Evolutionary conservation across 2,113 vertebrate species (phyloP).

Genomic region (Nematolebias whitei): DNA sequence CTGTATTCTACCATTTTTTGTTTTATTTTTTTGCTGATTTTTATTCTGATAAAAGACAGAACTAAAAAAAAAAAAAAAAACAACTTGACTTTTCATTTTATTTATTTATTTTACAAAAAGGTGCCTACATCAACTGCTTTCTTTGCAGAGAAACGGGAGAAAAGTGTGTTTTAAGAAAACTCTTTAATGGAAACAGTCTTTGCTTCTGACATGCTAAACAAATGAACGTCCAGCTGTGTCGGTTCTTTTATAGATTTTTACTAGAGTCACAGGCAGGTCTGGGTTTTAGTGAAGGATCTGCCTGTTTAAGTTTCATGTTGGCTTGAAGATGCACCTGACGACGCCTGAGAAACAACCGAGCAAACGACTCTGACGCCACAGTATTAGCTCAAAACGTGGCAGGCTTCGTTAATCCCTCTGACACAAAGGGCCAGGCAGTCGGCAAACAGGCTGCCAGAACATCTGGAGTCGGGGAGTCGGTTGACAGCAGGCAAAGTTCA

Average conservation of each 20-base stretch:
- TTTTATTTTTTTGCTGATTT: constrained; percentile 28
- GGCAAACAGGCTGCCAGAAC: constrained; percentile 65
- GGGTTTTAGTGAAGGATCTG: not conserved
- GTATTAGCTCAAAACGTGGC: constrained; percentile 37
- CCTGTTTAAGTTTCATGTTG: not conserved
- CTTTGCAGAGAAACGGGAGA: constrained; percentile 11
- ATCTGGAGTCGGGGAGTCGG: constrained; percentile 72
- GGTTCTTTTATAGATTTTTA: not conserved
- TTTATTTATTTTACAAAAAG: not conserved
- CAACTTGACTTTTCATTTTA: constrained; percentile 25
- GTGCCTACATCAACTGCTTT: constrained; percentile 5
- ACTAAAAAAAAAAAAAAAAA: constrained; percentile 10
- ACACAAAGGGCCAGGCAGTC: constrained; percentile 49
- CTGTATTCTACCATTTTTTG: constrained; percentile 21
- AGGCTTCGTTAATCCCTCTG: constrained; percentile 64
- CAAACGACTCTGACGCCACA: constrained; percentile 26
- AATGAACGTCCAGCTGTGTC: constrained; percentile 16
- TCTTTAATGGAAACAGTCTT: not conserved
- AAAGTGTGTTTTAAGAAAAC: constrained; percentile 15
- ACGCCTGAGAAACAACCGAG: constrained; percentile 22
- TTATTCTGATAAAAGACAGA: constrained; percentile 22
- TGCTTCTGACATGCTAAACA: constrained; percentile 11
- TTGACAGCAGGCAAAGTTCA: constrained; percentile 62
- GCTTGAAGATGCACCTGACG: constrained; percentile 32
- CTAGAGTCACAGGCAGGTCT: not conserved